Evolutionary conservation across 2,888 invertebrate genomes (phyloP).

Genomic region (Operophtera brumata): DNA sequence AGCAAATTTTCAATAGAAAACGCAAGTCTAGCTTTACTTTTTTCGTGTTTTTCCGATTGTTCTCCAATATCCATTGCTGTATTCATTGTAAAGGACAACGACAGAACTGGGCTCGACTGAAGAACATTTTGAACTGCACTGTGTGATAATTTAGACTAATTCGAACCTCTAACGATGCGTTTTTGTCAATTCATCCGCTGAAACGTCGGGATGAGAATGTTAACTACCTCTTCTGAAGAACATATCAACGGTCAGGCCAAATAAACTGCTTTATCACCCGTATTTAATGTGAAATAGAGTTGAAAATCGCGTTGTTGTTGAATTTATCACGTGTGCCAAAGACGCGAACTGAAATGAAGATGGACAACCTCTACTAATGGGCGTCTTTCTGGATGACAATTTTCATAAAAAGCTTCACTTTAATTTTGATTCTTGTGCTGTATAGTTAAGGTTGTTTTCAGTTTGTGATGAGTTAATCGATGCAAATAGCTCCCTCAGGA

Average conservation of each 20-base stretch:
- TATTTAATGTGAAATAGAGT: slow-evolving; percentile 37
- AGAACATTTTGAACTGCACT: slow-evolving; percentile 34
- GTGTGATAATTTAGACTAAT: slow-evolving; percentile 67
- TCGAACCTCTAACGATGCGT: slow-evolving; percentile 68
- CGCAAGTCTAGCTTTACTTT: slow-evolving; percentile 56
- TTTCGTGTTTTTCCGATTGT: slow-evolving; percentile 47
- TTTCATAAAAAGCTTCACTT: slow-evolving; percentile 40
- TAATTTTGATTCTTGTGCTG: slow-evolving; percentile 26
- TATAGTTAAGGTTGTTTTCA: slow-evolving; percentile 35
- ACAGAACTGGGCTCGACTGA: not conserved
- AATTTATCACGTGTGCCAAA: slow-evolving; percentile 55
- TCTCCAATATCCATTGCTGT: slow-evolving; percentile 51
- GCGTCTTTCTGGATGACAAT: slow-evolving; percentile 76
- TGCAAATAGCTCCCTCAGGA: slow-evolving; percentile 73
- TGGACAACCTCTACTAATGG: slow-evolving; percentile 74
- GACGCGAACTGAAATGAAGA: slow-evolving; percentile 64
- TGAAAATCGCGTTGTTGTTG: slow-evolving; percentile 38
- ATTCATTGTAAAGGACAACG: slow-evolving; percentile 3
- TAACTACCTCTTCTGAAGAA: slow-evolving; percentile 70
- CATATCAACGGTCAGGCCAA: slow-evolving; percentile 47
- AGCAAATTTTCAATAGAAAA: slow-evolving; percentile 72
- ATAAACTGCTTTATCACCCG: slow-evolving; percentile 25
- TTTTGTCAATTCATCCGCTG: slow-evolving; percentile 75
- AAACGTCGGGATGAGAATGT: slow-evolving; percentile 66
- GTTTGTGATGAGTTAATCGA: slow-evolving; percentile 55